Conservation (phyloP, 1,140 invertebrate species). For the Harlomillsia oculata region DNA sequence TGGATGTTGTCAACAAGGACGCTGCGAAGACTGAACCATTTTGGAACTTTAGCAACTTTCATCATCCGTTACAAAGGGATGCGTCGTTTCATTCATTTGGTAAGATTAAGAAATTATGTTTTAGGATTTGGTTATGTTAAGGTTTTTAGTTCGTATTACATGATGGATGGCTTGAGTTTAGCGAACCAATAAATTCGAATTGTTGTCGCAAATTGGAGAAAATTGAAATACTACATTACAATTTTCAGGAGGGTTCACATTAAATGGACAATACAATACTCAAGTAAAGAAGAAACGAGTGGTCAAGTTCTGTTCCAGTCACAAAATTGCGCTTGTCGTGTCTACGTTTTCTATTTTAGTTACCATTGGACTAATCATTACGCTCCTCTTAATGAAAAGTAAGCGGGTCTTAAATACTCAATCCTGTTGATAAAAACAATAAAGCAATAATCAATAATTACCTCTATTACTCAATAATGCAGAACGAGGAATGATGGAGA, state of each 20-base stretch:
- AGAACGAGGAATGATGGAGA: constrained; percentile 36
- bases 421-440: neutral
- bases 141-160: too few relatives aligned
- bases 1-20: constrained; percentile 11
- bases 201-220: too few relatives aligned
- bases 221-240: too few relatives aligned
- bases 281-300: constrained; percentile 23
- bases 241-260: constrained; percentile 32
- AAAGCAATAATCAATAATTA: neutral
- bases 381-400: constrained; percentile 36
- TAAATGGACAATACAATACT: constrained; percentile 32
- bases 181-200: too few relatives aligned
- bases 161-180: too few relatives aligned
- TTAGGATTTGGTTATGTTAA: too few relatives aligned
- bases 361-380: constrained; percentile 33
- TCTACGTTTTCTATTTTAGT: constrained; percentile 35
- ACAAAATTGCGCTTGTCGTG: constrained; percentile 34
- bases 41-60: constrained; percentile 22
- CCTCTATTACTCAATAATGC: neutral
- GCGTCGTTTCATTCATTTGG: constrained; percentile 29
- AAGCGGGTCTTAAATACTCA: constrained; percentile 1
- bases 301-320: constrained; percentile 34
- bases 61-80: constrained; percentile 27
- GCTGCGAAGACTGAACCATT: constrained; percentile 16
- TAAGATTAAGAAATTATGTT: too few relatives aligned